These are phyloP conservation scores for Antigone vipio DNA, from an alignment of 2,113 vertebrate species.

Conservation along the genomic window DNA sequence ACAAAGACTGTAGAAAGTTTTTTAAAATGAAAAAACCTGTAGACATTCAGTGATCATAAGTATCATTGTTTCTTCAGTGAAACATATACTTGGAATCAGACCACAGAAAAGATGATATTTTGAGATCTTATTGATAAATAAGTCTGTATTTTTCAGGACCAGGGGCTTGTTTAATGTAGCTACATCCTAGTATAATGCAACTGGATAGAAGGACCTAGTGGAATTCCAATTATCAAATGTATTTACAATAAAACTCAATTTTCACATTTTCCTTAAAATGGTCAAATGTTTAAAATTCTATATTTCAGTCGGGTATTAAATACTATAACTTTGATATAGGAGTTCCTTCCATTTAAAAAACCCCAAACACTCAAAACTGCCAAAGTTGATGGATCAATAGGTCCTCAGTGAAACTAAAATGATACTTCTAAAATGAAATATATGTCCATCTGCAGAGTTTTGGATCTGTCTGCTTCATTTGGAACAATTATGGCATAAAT, in stretches of 20 bases:
- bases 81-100: not conserved
- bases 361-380: fast-evolving
- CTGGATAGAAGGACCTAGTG: not conserved
- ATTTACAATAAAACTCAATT: not conserved
- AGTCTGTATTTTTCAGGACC: not conserved
- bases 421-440: not conserved
- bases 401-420: not conserved
- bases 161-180: not conserved
- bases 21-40: not conserved
- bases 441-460: not conserved
- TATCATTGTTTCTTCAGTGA: not conserved
- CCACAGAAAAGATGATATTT: not conserved
- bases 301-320: not conserved
- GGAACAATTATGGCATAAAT: not conserved
- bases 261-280: not conserved
- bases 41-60: not conserved
- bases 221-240: not conserved
- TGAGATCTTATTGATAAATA: not conserved
- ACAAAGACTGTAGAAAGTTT: not conserved
- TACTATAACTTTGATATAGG: not conserved
- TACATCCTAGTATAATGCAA: not conserved
- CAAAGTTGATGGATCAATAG: not conserved
- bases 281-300: not conserved
- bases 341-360: not conserved
- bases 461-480: not conserved